These are phyloP conservation scores for Drosophila meridionalis DNA, from an alignment of 2,888 invertebrate species.

Conservation along the genomic window DNA sequence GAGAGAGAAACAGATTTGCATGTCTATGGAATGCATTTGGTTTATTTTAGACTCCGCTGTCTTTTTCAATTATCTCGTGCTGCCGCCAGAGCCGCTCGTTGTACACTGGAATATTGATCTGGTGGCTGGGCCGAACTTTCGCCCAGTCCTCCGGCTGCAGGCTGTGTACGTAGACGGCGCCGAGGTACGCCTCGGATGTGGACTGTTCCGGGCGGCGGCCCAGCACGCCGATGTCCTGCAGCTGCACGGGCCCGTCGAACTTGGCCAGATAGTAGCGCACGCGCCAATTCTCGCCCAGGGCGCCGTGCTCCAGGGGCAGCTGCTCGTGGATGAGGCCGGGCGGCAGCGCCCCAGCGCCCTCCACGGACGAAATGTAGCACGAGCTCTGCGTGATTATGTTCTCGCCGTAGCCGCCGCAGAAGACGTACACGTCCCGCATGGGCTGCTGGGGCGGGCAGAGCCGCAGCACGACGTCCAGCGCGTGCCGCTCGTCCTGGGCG, in stretches of 20 bases:
- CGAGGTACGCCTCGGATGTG: slow-evolving; percentile 64
- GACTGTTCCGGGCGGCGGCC: slow-evolving; percentile 47
- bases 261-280: slow-evolving; percentile 79
- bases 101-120: slow-evolving; percentile 36
- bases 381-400: slow-evolving; percentile 57
- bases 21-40: background rate
- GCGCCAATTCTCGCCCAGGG: slow-evolving; percentile 73
- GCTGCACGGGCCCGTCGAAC: slow-evolving; percentile 72
- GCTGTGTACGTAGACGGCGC: slow-evolving; percentile 77
- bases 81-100: slow-evolving; percentile 25
- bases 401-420: slow-evolving; percentile 74
- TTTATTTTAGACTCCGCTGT: background rate
- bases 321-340: slow-evolving; percentile 46
- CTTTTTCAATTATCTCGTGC: background rate
- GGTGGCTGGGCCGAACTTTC: background rate
- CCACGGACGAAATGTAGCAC: slow-evolving; percentile 75
- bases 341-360: slow-evolving; percentile 40
- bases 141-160: slow-evolving; percentile 52
- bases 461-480: slow-evolving; percentile 79
- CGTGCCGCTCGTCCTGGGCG: slow-evolving; percentile 35
- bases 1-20: background rate
- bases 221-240: slow-evolving; percentile 81
- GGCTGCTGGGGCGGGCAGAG: slow-evolving; percentile 36
- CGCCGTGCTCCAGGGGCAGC: slow-evolving; percentile 59
- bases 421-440: slow-evolving; percentile 72